Conservation (phyloP, 2,888 invertebrate genomes). For the Caenorhabditis sulstoni region DNA sequence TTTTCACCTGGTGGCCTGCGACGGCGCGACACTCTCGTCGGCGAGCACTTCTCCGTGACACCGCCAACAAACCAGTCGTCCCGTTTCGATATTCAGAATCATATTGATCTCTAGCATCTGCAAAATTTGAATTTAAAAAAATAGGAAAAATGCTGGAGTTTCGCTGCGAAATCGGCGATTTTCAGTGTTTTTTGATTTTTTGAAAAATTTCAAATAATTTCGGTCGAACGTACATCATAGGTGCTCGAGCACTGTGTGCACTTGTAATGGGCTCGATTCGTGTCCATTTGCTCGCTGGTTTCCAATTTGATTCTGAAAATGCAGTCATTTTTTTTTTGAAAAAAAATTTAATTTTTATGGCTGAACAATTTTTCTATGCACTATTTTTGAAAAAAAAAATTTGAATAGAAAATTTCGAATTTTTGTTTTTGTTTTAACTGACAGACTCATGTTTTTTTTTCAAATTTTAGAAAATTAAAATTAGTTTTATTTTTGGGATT, state of each 20-base stretch:
- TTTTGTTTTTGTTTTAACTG: too few relatives aligned
- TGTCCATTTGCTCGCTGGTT: conserved; percentile 75
- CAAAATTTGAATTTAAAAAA: conserved; percentile 3
- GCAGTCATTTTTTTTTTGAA: background rate
- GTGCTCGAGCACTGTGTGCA: conserved; percentile 71
- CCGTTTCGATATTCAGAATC: conserved; percentile 69
- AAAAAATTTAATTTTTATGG: too few relatives aligned
- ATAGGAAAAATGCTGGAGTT: too few relatives aligned
- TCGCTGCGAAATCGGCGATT: too few relatives aligned
- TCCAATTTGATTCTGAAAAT: conserved; percentile 75
- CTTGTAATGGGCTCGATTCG: conserved; percentile 74
- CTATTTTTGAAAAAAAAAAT: too few relatives aligned
- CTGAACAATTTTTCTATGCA: too few relatives aligned
- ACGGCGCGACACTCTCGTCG: conserved; percentile 75
- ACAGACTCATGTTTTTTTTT: too few relatives aligned
- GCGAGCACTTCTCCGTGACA: conserved; percentile 74
- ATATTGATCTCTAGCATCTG: conserved; percentile 74
- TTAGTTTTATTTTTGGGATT: too few relatives aligned
- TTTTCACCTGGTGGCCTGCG: conserved; percentile 67
- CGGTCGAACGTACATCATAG: conserved; percentile 69
- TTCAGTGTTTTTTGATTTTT: too few relatives aligned
- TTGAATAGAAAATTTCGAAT: too few relatives aligned
- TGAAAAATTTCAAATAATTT: background rate
- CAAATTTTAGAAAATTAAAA: too few relatives aligned
- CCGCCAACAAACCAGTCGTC: conserved; percentile 75